Base-by-base conservation (phyloP, 2,888 invertebrate genomes). In the Caenorhabditis sp. region DNA sequence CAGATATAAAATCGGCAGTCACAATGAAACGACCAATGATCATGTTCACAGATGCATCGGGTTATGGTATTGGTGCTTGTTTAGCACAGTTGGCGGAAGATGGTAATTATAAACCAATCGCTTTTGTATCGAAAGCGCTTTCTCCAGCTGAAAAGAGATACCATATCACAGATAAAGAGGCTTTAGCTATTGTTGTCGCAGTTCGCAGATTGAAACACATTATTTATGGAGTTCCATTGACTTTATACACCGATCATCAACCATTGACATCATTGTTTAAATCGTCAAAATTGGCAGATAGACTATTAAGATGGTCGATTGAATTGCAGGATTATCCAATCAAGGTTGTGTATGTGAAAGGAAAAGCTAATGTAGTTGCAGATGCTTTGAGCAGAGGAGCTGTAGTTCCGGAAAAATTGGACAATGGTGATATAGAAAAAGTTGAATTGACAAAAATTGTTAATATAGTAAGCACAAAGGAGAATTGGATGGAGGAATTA, bases 31-130 rank as follows among this genome's bases (percentile, higher is more conserved):
- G 61, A 31, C 71, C 70, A 26, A 81, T 83, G 25, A 50, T 64
- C 0, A 61, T 83, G 1, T 66, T 59, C 49, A 80, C 83, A 0
- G 82, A 82, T 61, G 83, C 80, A 0, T 65, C 66, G n/a, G 54
- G 61, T n/a, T 31, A 61, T 5, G 83, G 80, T 7, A n/a, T 83
- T 0, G 75, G 78, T 21, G 78, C 74, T 0, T 72, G 81, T 0
- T 43, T 82, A n/a, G 67, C 71, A n/a, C 80, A 83, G 49, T 26
- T 26, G 43, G 64, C 61, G 12, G 17, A 52, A 10, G 69, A 77
- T 10, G 69, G 70, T 12, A 12, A 49, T 12, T 3, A 66, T 0
- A 75, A 76, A 27, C 82, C 82, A 27, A 64, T 80, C 8, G 67
- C 73, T 12, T 77, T 73, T 20, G 63, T 65, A 0, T 77, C 78